Evolutionary conservation across 2,113 vertebrate species (phyloP).

Genomic region (Melanotaenia duboulayi): DNA sequence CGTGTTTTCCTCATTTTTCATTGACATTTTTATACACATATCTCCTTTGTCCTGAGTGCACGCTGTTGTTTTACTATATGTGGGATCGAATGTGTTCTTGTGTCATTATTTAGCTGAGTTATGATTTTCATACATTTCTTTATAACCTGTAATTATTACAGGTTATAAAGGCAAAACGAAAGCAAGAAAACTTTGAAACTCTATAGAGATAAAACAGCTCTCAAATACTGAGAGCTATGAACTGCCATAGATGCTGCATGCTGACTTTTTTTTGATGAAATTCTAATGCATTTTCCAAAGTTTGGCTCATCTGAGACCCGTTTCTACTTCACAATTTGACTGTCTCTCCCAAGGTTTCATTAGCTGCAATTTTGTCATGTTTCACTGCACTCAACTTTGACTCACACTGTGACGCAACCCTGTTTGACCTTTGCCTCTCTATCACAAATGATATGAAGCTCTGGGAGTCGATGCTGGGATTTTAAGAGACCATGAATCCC

Average conservation of each 20-base stretch:
- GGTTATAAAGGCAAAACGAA: no score
- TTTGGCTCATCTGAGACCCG: not conserved
- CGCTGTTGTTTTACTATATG: slow-evolving; percentile 27
- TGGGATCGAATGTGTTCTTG: slow-evolving; percentile 33
- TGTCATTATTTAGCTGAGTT: slow-evolving; percentile 28
- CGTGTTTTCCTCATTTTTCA: slow-evolving; percentile 3
- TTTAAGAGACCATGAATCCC: slow-evolving; percentile 12
- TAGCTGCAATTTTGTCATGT: slow-evolving; percentile 22
- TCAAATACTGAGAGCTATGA: no score
- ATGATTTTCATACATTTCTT: slow-evolving; percentile 22
- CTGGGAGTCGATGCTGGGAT: not conserved
- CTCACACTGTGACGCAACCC: not conserved
- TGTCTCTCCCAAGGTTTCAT: slow-evolving; percentile 11
- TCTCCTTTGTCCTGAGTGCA: slow-evolving; percentile 26
- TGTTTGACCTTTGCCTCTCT: slow-evolving; percentile 26
- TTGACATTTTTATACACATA: slow-evolving; percentile 22
- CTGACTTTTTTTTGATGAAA: not conserved
- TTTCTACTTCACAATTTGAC: not conserved
- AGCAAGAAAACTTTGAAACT: no score
- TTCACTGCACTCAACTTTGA: slow-evolving; percentile 18
- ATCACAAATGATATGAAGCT: slow-evolving; percentile 24
- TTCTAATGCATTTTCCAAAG: not conserved
- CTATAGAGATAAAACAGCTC: no score
- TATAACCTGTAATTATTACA: not conserved
- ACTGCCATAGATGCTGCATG: no score